Percentiles rank a stretch among this genome's conserved stretches.
phyloP scores from a whole-genome alignment of 2,797 vertebrate species.

The Hozukius guyotensis region DNA sequence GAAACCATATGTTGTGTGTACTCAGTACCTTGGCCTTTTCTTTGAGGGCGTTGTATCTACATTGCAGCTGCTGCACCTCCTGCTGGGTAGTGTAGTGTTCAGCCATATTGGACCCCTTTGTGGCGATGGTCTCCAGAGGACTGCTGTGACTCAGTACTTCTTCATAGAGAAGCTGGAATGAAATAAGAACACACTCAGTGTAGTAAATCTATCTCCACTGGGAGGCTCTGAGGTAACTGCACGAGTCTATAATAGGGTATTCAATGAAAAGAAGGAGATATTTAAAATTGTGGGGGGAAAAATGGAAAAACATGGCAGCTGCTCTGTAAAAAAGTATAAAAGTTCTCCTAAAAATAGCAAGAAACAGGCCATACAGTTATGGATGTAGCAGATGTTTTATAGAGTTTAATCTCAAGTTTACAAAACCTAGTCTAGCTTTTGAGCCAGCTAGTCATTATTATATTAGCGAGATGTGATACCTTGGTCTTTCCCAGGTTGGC shows the following conservation, averaged over 20 bases:
- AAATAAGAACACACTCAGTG: constrained; percentile 26
- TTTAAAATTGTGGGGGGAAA: not conserved
- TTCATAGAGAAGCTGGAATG: constrained; percentile 90
- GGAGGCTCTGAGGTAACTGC: not conserved
- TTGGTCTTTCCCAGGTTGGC: constrained; percentile 92
- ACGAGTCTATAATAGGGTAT: not conserved
- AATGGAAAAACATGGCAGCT: not conserved
- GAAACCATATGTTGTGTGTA: not conserved
- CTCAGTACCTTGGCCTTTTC: constrained; percentile 89
- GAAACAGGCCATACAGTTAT: not conserved
- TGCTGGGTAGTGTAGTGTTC: constrained; percentile 91
- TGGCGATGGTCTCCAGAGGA: constrained; percentile 91
- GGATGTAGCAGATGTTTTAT: not conserved
- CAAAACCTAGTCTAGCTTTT: not conserved
- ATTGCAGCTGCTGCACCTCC: constrained; percentile 92
- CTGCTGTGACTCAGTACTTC: constrained; percentile 93
- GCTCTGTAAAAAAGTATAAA: not conserved
- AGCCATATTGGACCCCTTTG: constrained; percentile 91
- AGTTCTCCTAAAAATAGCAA: not conserved
- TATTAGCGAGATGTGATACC: constrained; percentile 71
- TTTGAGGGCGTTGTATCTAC: constrained; percentile 86
- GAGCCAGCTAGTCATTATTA: not conserved
- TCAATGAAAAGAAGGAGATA: not conserved
- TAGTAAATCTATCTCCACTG: not conserved
- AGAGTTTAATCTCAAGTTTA: not conserved